Evolutionary conservation across 2,888 invertebrate species (phyloP).

Genomic region (Belgica antarctica): DNA sequence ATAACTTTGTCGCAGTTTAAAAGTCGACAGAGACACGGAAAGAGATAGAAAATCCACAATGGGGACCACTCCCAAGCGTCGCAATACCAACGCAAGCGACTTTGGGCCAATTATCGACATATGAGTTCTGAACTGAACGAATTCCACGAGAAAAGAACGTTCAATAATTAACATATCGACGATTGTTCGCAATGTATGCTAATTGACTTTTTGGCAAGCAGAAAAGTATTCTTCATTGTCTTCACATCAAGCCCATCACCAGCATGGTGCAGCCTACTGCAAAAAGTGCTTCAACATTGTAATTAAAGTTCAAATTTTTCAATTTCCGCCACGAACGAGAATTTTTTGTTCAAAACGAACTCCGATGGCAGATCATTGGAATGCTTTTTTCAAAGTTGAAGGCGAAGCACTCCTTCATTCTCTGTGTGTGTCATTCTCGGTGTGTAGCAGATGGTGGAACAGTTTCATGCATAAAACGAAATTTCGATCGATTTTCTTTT

Average conservation of each 20-base stretch:
- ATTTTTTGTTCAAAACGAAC: neutral
- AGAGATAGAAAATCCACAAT: neutral
- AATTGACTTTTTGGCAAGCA: constrained; percentile 9
- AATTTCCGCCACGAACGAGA: neutral
- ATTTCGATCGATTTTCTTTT: neutral
- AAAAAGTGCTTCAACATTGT: neutral
- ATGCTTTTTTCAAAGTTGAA: neutral
- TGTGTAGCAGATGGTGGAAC: constrained; percentile 18
- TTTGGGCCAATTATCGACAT: neutral
- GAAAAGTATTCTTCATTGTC: constrained; percentile 3
- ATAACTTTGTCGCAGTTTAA: constrained; percentile 8
- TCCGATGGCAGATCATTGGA: neutral
- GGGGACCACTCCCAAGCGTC: neutral
- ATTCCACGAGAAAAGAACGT: neutral
- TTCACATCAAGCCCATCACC: neutral
- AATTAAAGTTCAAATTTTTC: neutral
- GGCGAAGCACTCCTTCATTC: neutral
- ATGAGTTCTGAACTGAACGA: neutral
- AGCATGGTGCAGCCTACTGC: too few species aligned
- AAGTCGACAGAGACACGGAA: neutral
- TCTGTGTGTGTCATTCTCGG: neutral
- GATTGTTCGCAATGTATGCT: neutral
- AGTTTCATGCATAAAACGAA: constrained; percentile 27
- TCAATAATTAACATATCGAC: constrained; percentile 16
- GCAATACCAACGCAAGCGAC: neutral